Conservation (phyloP, 2,113 vertebrate species). For the Leiothrix lutea region DNA sequence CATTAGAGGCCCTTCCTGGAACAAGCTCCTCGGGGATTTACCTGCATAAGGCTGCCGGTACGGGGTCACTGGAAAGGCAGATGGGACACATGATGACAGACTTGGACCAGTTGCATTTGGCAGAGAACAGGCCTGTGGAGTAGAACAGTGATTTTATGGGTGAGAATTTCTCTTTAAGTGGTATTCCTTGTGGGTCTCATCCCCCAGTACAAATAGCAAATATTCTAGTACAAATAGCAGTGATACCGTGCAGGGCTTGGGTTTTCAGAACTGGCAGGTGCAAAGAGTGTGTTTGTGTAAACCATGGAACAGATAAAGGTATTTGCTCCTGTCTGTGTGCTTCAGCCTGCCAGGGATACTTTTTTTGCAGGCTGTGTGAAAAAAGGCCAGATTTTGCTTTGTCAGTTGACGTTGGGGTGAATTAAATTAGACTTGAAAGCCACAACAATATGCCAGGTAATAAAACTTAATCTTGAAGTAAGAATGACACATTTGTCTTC, state of each 20-base stretch:
- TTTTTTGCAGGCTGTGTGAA: not conserved
- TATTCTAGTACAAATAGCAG: not conserved
- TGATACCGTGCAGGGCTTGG: not conserved
- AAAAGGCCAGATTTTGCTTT: not conserved
- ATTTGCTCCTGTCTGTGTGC: not conserved
- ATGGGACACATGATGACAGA: slow-evolving; percentile 15
- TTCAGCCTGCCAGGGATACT: not conserved
- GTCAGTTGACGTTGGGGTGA: not conserved
- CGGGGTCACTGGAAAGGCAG: not conserved
- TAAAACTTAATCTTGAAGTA: not conserved
- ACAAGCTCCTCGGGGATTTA: not conserved
- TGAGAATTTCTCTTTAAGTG: not conserved
- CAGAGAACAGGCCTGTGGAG: not conserved
- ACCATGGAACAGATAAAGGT: not conserved
- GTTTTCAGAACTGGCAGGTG: not conserved
- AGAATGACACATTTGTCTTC: not conserved
- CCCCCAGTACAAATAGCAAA: not conserved
- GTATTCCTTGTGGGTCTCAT: not conserved
- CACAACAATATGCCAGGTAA: not conserved
- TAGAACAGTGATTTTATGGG: not conserved
- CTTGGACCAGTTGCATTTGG: not conserved
- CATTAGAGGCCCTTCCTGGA: slow-evolving; percentile 8
- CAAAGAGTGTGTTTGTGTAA: not conserved
- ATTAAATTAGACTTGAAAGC: not conserved
- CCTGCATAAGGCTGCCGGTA: not conserved